These are phyloP conservation scores for Cheilosia grossa DNA, from an alignment of 2,888 invertebrate genomes.

Conservation along the genomic window DNA sequence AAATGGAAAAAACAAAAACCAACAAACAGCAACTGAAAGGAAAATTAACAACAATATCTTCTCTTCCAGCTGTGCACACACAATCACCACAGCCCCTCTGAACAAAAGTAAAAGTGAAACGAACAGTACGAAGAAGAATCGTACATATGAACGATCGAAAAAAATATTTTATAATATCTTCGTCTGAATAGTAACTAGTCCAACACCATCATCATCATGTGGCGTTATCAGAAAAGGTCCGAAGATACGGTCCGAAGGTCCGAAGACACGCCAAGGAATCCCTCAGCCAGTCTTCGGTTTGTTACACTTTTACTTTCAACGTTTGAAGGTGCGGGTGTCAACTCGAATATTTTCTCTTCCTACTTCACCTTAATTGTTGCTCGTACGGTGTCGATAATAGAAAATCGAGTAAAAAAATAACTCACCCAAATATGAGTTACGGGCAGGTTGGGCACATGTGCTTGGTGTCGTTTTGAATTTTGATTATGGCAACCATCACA, in stretches of 20 bases:
- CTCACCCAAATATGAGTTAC: neutral
- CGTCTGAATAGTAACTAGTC: slow-evolving; percentile 47
- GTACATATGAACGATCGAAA: slow-evolving; percentile 46
- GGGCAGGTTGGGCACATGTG: neutral
- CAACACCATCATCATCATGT: slow-evolving; percentile 30
- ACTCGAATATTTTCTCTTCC: slow-evolving; percentile 41
- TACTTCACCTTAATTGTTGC: slow-evolving; percentile 10
- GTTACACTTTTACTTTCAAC: slow-evolving; percentile 49
- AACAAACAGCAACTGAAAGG: slow-evolving; percentile 32
- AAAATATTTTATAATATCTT: slow-evolving; percentile 56
- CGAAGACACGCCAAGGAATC: slow-evolving; percentile 21
- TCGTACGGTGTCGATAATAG: neutral
- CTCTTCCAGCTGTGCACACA: neutral
- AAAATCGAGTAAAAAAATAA: neutral
- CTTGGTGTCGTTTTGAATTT: slow-evolving; percentile 21
- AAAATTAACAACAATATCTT: slow-evolving; percentile 57
- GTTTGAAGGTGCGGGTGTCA: slow-evolving; percentile 2
- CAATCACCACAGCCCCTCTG: neutral
- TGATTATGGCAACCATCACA: slow-evolving; percentile 45
- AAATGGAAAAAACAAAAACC: neutral
- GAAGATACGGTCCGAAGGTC: too few species aligned
- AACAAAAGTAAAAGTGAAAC: slow-evolving; percentile 47
- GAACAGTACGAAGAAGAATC: slow-evolving; percentile 6
- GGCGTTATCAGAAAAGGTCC: too few species aligned
- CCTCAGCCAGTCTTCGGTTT: slow-evolving; percentile 1